phyloP scores from a whole-genome alignment of 2,888 invertebrate genomes.

The Girardia tigrina region DNA sequence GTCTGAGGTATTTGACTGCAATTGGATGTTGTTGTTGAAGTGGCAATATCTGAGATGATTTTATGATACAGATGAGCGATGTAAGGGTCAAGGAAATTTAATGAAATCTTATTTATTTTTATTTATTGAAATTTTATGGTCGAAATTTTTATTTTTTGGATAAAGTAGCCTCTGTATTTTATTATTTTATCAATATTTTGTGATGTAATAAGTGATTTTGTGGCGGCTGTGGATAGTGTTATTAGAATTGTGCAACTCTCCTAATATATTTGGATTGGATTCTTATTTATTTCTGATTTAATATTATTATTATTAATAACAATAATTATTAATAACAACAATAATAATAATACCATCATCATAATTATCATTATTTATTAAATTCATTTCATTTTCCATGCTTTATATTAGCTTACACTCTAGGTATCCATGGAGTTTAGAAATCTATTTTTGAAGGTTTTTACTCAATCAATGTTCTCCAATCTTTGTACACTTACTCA shows the following conservation, averaged over 20 bases:
- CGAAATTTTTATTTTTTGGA: not conserved
- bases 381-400: too few relatives aligned
- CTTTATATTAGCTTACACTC: too few relatives aligned
- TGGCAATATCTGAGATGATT: too few relatives aligned
- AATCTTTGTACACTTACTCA: too few relatives aligned
- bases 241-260: not conserved
- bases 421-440: too few relatives aligned
- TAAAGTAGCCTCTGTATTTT: not conserved
- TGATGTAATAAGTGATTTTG: constrained; percentile 17
- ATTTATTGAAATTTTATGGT: not conserved
- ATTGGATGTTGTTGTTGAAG: too few relatives aligned
- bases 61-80: not conserved
- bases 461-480: too few relatives aligned
- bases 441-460: too few relatives aligned
- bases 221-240: constrained; percentile 13
- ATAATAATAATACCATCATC: too few relatives aligned
- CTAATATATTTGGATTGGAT: not conserved
- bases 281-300: not conserved
- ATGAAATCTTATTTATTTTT: not conserved
- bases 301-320: not conserved
- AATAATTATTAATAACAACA: not conserved
- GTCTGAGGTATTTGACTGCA: too few relatives aligned
- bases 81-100: not conserved
- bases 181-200: constrained; percentile 3
- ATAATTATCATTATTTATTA: too few relatives aligned